These are phyloP conservation scores for Hybognathus amarus DNA, from an alignment of 2,797 vertebrate genomes.

Conservation along the genomic window DNA sequence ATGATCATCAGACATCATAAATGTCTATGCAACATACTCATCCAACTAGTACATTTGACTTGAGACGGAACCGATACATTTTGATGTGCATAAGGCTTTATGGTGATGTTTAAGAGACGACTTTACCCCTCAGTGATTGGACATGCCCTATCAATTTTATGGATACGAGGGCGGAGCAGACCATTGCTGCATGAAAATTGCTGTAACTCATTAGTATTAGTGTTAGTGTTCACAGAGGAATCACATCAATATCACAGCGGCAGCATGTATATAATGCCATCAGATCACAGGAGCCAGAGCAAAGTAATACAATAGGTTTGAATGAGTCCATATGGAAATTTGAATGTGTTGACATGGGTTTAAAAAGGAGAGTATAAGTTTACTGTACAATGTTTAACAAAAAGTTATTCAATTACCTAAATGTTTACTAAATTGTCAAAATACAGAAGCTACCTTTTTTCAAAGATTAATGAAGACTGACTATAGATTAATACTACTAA, in stretches of 20 bases:
- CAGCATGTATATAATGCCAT: background rate
- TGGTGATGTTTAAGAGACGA: background rate
- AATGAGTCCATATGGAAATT: background rate
- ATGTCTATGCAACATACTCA: background rate
- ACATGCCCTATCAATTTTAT: background rate
- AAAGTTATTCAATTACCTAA: background rate
- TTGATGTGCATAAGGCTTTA: background rate
- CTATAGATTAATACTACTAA: background rate
- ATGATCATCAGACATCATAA: background rate
- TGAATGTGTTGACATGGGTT: background rate
- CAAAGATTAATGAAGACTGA: background rate
- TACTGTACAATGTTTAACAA: background rate
- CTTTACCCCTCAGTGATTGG: slow-evolving; percentile 27
- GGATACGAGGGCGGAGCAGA: slow-evolving; percentile 10
- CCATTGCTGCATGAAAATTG: background rate
- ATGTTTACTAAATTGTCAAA: background rate
- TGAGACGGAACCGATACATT: background rate
- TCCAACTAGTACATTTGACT: background rate
- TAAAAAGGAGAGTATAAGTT: background rate
- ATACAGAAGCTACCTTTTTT: background rate
- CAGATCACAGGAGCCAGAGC: background rate
- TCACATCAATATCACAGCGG: slow-evolving; percentile 20
- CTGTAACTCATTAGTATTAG: slow-evolving; percentile 24
- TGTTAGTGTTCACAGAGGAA: background rate
- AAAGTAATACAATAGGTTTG: background rate